These are phyloP conservation scores for Fragum whitleyi DNA, from an alignment of 2,888 invertebrate genomes.

Conservation along the genomic window DNA sequence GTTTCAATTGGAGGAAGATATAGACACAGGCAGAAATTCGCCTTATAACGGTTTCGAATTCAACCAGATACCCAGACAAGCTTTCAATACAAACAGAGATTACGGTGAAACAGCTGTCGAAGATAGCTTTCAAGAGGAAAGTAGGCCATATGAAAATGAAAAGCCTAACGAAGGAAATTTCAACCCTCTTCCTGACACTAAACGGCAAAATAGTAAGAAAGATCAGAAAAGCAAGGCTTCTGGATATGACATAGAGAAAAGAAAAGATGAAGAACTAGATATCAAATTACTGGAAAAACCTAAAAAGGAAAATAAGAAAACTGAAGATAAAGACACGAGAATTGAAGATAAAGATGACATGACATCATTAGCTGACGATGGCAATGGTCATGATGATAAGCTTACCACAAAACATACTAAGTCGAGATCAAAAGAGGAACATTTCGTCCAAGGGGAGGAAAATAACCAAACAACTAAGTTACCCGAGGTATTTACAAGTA, in stretches of 20 bases:
- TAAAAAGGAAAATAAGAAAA: neutral
- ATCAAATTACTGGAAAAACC: neutral
- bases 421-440: neutral
- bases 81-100: constrained; percentile 4
- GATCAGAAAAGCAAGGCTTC: neutral
- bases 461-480: neutral
- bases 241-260: neutral
- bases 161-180: neutral
- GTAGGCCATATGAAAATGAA: neutral
- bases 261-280: neutral
- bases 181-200: neutral
- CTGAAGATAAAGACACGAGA: neutral
- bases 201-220: neutral
- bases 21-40: neutral
- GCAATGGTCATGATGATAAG: neutral
- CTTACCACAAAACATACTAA: neutral
- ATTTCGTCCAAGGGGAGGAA: neutral
- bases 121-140: neutral
- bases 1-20: neutral
- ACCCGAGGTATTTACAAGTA: neutral
- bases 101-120: neutral
- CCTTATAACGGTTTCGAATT: neutral
- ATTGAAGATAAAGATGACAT: neutral
- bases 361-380: neutral
- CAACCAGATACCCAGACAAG: neutral